These are phyloP conservation scores for Balaenoptera acutorostrata DNA, from an alignment of 2,113 vertebrate genomes.

Conservation along the genomic window DNA sequence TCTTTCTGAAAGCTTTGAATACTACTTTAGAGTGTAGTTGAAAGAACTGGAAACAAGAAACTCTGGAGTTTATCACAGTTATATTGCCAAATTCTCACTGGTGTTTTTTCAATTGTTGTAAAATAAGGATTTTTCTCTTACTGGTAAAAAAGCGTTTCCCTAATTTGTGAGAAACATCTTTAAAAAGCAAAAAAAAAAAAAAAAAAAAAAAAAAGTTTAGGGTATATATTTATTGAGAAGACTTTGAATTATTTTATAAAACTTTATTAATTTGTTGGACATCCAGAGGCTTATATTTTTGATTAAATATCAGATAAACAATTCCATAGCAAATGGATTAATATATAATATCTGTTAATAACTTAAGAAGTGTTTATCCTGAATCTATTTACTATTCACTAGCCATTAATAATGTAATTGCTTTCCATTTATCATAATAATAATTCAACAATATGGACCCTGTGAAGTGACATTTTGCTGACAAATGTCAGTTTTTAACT, in stretches of 20 bases:
- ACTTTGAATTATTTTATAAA: neutral
- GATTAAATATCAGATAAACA: neutral
- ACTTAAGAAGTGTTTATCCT: neutral
- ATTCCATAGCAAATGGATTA: neutral
- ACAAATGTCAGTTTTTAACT: neutral
- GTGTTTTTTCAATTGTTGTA: constrained; percentile 34
- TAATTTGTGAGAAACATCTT: constrained; percentile 40
- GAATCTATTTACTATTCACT: neutral
- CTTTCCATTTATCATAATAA: neutral
- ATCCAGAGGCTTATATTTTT: neutral
- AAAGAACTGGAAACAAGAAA: neutral
- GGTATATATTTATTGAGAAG: neutral
- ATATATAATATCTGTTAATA: neutral
- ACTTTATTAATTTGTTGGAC: neutral
- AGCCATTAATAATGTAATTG: neutral
- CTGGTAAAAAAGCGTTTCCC: neutral
- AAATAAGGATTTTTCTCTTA: constrained; percentile 44
- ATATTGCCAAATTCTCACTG: neutral
- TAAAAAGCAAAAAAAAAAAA: neutral
- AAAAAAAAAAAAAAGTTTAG: neutral
- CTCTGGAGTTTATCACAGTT: neutral
- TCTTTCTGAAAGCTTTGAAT: neutral
- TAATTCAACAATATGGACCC: neutral
- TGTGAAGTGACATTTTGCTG: neutral
- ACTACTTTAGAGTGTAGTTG: neutral